Conservation (phyloP, 2,888 invertebrate genomes). For the Galeruca laticollis region DNA sequence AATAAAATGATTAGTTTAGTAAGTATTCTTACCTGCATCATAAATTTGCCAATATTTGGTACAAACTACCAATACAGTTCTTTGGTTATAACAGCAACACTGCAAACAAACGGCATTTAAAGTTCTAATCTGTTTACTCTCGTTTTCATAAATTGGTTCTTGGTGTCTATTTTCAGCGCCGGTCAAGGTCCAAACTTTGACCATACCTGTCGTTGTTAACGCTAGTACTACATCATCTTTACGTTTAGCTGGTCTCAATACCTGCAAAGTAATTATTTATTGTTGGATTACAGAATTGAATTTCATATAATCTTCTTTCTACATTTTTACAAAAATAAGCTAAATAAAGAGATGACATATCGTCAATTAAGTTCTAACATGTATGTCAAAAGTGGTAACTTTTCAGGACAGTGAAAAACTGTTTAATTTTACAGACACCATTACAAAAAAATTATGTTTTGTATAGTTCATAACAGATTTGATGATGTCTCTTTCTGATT, state of each 20-base stretch:
- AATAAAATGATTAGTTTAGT: background rate
- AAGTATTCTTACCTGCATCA: conserved; percentile 74
- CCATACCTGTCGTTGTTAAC: conserved; percentile 94
- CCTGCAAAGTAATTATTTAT: conserved; percentile 63
- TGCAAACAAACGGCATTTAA: conserved; percentile 92
- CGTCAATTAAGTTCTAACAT: too few species aligned
- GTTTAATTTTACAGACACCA: too few species aligned
- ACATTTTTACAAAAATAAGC: too few species aligned
- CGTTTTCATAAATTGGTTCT: conserved; percentile 94
- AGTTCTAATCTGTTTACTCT: conserved; percentile 96
- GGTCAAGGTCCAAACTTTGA: conserved; percentile 95
- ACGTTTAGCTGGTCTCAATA: conserved; percentile 77
- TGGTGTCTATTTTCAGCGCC: conserved; percentile 90
- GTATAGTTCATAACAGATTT: too few species aligned
- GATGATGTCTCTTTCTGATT: too few species aligned
- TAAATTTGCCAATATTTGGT: conserved; percentile 96
- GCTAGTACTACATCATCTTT: conserved; percentile 97
- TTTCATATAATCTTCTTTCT: too few species aligned
- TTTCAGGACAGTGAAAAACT: too few species aligned
- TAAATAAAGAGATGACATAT: too few species aligned
- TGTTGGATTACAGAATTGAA: too few species aligned
- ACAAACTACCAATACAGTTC: conserved; percentile 96
- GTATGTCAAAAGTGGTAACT: too few species aligned
- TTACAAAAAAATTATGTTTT: too few species aligned
- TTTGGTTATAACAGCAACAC: conserved; percentile 95